phyloP scores from a whole-genome alignment of 2,797 vertebrate genomes.

The Sebastes matsubarae region DNA sequence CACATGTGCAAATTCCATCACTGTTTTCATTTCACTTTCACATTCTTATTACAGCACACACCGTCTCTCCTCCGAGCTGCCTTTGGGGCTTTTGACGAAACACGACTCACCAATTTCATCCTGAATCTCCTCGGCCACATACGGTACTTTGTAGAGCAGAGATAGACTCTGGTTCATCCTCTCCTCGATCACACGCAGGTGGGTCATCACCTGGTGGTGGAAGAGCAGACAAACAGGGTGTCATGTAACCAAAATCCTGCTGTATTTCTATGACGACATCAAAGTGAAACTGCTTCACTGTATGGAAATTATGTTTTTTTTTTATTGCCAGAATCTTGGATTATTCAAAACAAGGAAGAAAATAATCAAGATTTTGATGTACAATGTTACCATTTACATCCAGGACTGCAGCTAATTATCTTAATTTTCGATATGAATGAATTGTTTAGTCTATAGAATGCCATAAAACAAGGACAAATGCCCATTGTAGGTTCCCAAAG shows the following conservation, averaged over 20 bases:
- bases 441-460: not conserved
- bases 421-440: not conserved
- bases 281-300: not conserved
- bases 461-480: not conserved
- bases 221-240: conserved; percentile 7
- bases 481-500: not conserved
- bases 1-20: conserved; percentile 14
- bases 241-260: not conserved
- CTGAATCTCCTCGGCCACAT: conserved; percentile 96
- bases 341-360: not conserved
- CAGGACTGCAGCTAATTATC: not conserved
- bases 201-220: conserved; percentile 91
- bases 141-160: conserved; percentile 96
- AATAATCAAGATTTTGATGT: not conserved
- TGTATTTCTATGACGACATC: not conserved
- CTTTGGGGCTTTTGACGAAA: not conserved
- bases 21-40: conserved; percentile 37
- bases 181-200: conserved; percentile 97
- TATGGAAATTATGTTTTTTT: not conserved
- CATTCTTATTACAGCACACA: conserved; percentile 4
- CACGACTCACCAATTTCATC: conserved; percentile 88
- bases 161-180: conserved; percentile 98
- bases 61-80: not conserved
- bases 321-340: not conserved
- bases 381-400: not conserved